Base-by-base conservation (phyloP, 2,113 vertebrate genomes). In the Azemiops feae region DNA sequence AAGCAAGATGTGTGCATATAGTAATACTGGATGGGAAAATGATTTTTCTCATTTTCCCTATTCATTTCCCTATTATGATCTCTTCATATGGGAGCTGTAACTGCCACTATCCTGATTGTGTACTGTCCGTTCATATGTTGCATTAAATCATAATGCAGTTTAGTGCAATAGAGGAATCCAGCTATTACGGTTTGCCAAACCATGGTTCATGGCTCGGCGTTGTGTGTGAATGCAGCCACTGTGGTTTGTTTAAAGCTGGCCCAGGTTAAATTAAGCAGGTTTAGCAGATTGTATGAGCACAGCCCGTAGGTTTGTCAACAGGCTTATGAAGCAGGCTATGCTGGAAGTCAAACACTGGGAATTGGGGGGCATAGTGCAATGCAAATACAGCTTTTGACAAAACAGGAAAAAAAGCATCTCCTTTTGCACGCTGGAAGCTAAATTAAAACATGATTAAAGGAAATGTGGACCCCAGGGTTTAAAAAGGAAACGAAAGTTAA, bases 401-500 rank as follows among this genome's bases (percentile, higher is more conserved):
- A 47, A 89, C 74, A 27, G 27, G 47, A 52, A 20, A 27, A 34
- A 52, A 69, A 90, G 25, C 91, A 57, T 92, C 23, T 88, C 16
- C 23, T 54, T 54, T 91, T 94, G 43, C 25, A 54, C 20, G 89
- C 94, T 96, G 52, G 92, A 93, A 92, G 91, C 45, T 90, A 94
- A 95, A 95, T 94, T 95, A 95, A 96, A 96, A 93, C 93, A 94
- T 58, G 95, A 55, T 45, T 88, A 89, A 92, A 91, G 91, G 74
- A 94, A 93, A 64, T 64, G 69, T 34, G 88, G 92, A 93, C 93
- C 94, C 94, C 47, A 34, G 95, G 93, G 95, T 60, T 90, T 89
- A 92, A 45, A 54, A 95, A 92, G 96, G 95, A 96, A 97, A 96
- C 93, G 6, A 86, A 96, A 93, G 93, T 88, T 96, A 94, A 96